Conservation (phyloP, 1,140 invertebrate species). For the Pogonomyrmex barbatus region DNA sequence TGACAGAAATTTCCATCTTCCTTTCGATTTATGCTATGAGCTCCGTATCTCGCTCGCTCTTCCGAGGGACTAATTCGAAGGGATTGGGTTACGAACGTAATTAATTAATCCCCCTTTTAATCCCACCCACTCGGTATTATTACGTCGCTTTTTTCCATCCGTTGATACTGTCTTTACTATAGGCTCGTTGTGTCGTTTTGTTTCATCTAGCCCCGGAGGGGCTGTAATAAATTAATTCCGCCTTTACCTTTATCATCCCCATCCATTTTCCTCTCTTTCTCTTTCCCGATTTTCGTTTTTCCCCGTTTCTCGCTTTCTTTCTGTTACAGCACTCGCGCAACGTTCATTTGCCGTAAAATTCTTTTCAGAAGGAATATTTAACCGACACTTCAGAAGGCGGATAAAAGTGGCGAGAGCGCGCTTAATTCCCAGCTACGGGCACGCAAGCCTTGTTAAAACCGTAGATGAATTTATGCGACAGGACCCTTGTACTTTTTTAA, state of each 20-base stretch:
- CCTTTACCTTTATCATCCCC: constrained; percentile 41
- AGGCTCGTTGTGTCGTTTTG: constrained; percentile 41
- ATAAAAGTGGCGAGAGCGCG: constrained; percentile 42
- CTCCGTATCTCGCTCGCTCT: background rate
- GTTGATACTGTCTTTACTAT: constrained; percentile 58
- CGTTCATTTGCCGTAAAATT: constrained; percentile 32
- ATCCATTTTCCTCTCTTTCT: background rate
- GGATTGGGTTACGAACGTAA: constrained; percentile 49
- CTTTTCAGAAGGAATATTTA: constrained; percentile 57
- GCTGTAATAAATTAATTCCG: constrained; percentile 65
- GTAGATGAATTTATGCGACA: constrained; percentile 49
- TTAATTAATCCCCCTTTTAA: constrained; percentile 68
- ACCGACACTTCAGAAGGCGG: constrained; percentile 46
- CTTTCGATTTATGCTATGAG: constrained; percentile 19
- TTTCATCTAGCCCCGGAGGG: constrained; percentile 18
- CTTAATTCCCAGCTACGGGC: constrained; percentile 43
- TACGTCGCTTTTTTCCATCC: constrained; percentile 58
- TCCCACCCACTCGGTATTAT: constrained; percentile 49
- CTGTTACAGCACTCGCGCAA: background rate
- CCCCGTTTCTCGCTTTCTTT: background rate
- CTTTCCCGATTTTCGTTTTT: too few relatives aligned
- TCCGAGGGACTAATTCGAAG: constrained; percentile 31
- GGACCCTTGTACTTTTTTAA: constrained; percentile 39
- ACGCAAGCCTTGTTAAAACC: constrained; percentile 51
- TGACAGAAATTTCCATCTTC: constrained; percentile 6